Evolutionary conservation across 2,888 invertebrate genomes (phyloP).

Genomic region (Argyresthia albistria): DNA sequence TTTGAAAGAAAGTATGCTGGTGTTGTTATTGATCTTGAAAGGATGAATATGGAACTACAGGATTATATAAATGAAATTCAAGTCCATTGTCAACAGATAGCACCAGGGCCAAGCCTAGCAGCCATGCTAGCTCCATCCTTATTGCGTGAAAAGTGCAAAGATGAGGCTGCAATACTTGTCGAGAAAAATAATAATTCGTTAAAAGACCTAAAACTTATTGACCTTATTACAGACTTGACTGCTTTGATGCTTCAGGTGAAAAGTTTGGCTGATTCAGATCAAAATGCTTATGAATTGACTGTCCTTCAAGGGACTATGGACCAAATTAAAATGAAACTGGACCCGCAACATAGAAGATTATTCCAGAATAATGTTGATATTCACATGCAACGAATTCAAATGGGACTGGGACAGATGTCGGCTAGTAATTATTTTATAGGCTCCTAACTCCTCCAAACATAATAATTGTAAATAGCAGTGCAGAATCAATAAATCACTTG

Average conservation of each 20-base stretch:
- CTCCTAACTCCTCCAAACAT: neutral
- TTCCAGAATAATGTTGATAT: conserved; percentile 93
- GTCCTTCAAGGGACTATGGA: conserved; percentile 93
- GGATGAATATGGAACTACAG: conserved; percentile 90
- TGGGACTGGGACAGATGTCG: conserved; percentile 73
- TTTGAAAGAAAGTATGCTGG: conserved; percentile 94
- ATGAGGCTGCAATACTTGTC: conserved; percentile 87
- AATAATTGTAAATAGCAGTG: conserved; percentile 19
- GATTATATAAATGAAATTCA: conserved; percentile 90
- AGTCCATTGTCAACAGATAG: conserved; percentile 86
- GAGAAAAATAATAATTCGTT: conserved; percentile 78
- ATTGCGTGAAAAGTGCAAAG: conserved; percentile 87
- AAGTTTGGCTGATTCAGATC: conserved; percentile 82
- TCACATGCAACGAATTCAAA: conserved; percentile 91
- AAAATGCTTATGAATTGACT: conserved; percentile 92
- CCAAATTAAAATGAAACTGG: conserved; percentile 86
- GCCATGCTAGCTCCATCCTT: conserved; percentile 92
- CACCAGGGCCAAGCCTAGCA: conserved; percentile 87
- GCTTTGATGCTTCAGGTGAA: conserved; percentile 92
- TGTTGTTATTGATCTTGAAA: conserved; percentile 90
- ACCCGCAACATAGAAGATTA: conserved; percentile 80
- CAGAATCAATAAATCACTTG: neutral
- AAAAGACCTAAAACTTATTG: conserved; percentile 76
- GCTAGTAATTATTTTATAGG: conserved; percentile 20
- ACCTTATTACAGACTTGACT: conserved; percentile 88